These are phyloP conservation scores for Myioborus miniatus DNA, from an alignment of 2,797 vertebrate species.

Conservation along the genomic window DNA sequence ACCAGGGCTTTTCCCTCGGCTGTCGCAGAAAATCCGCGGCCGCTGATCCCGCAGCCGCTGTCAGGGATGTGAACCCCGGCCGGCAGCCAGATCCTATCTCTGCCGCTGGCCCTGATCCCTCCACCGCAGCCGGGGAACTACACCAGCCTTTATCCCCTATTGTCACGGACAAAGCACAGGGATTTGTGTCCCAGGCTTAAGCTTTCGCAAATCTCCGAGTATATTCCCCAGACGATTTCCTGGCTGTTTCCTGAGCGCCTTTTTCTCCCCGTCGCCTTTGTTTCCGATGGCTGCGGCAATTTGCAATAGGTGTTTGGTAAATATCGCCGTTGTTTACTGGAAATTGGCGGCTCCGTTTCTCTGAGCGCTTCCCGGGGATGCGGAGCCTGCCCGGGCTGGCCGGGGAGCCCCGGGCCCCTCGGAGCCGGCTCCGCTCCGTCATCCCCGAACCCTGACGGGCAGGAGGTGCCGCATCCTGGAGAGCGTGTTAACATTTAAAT, in stretches of 20 bases:
- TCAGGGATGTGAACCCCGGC: neutral
- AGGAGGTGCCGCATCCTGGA: neutral
- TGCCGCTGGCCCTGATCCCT: neutral
- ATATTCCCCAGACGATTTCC: neutral
- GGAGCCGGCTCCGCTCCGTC: neutral
- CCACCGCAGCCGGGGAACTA: neutral
- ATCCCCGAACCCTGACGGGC: neutral
- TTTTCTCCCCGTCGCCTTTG: neutral
- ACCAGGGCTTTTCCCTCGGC: neutral
- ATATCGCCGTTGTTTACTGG: fast-evolving
- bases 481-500: slow-evolving; percentile 32
- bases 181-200: slow-evolving; percentile 38
- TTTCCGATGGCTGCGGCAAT: neutral
- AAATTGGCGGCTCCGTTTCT: fast-evolving
- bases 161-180: slow-evolving; percentile 9
- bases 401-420: neutral
- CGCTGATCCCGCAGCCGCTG: neutral
- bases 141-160: neutral
- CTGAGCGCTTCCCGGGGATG: fast-evolving
- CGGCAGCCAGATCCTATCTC: neutral
- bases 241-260: neutral
- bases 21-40: neutral
- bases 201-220: neutral
- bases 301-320: neutral
- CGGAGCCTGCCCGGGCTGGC: neutral